Evolutionary conservation across 2,797 vertebrate genomes (phyloP).

Genomic region (Clarias fuscus): DNA sequence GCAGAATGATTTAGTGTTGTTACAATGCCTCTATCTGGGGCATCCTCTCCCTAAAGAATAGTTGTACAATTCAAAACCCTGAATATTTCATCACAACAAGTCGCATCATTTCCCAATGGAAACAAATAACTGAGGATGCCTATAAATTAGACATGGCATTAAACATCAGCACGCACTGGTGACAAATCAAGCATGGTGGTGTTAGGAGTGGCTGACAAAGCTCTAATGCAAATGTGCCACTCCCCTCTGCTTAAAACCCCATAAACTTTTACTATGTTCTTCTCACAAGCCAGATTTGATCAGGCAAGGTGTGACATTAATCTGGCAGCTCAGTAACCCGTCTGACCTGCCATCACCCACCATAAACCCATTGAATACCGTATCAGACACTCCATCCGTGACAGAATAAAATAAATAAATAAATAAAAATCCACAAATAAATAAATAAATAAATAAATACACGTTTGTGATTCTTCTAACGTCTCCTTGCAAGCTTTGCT

Average conservation of each 20-base stretch:
- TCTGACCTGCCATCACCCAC: conserved; percentile 31
- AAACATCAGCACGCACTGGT: conserved; percentile 31
- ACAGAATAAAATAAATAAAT: background rate
- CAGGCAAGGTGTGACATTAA: conserved; percentile 48
- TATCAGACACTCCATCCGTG: conserved; percentile 3
- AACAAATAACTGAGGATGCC: conserved; percentile 53
- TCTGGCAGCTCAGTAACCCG: conserved; percentile 38
- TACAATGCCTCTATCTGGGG: conserved; percentile 51
- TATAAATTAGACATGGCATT: conserved; percentile 33
- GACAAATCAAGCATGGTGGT: conserved; percentile 16
- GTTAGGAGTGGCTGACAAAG: conserved; percentile 19
- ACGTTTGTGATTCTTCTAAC: conserved; percentile 17
- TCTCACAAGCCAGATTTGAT: conserved; percentile 36
- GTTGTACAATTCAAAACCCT: conserved; percentile 39
- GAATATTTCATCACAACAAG: conserved; percentile 60
- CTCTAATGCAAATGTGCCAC: conserved; percentile 5
- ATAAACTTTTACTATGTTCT: background rate
- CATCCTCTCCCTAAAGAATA: conserved; percentile 55
- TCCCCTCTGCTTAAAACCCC: background rate
- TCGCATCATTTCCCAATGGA: conserved; percentile 45
- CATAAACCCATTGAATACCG: background rate
- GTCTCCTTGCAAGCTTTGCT: background rate
- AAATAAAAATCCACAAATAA: background rate
- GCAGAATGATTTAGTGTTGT: conserved; percentile 49
- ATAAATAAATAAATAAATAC: background rate